These are phyloP conservation scores for Pristionchus pacificus DNA, from an alignment of 1,140 invertebrate species.

Conservation along the genomic window DNA sequence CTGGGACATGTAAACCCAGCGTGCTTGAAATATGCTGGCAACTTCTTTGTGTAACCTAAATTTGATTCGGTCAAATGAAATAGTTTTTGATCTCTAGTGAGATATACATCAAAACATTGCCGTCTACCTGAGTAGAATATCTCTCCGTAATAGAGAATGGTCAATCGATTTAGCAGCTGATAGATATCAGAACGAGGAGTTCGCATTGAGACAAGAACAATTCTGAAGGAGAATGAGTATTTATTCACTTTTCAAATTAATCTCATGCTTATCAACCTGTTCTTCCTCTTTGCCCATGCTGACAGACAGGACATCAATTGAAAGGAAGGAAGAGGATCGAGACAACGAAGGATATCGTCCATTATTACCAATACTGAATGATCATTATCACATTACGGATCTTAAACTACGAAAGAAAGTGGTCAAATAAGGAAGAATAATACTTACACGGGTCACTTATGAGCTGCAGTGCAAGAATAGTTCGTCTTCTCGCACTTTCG, in stretches of 20 bases:
- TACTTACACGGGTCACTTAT: constrained; percentile 27
- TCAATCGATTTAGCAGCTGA: constrained; percentile 22
- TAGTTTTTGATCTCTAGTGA: too few relatives aligned
- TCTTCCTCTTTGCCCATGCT: constrained; percentile 17
- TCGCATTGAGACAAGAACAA: constrained; percentile 26
- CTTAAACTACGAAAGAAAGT: background rate
- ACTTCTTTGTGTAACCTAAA: constrained; percentile 14
- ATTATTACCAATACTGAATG: constrained; percentile 27
- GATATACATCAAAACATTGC: too few relatives aligned
- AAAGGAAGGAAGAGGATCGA: constrained; percentile 24
- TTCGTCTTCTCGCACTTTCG: constrained; percentile 19
- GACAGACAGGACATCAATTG: constrained; percentile 32
- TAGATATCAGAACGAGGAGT: constrained; percentile 31
- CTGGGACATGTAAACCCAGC: constrained; percentile 22
- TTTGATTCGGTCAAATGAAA: background rate
- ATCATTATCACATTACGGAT: background rate
- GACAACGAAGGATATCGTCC: constrained; percentile 24
- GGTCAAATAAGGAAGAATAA: background rate
- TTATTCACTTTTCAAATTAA: too few relatives aligned
- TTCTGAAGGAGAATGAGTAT: too few relatives aligned
- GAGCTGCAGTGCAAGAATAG: constrained; percentile 15
- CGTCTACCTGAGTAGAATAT: constrained; percentile 29
- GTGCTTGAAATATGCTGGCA: constrained; percentile 29
- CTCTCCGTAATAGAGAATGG: constrained; percentile 31
- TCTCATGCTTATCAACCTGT: constrained; percentile 4